phyloP scores from a whole-genome alignment of 2,113 vertebrate species.

The Theristicus caerulescens region DNA sequence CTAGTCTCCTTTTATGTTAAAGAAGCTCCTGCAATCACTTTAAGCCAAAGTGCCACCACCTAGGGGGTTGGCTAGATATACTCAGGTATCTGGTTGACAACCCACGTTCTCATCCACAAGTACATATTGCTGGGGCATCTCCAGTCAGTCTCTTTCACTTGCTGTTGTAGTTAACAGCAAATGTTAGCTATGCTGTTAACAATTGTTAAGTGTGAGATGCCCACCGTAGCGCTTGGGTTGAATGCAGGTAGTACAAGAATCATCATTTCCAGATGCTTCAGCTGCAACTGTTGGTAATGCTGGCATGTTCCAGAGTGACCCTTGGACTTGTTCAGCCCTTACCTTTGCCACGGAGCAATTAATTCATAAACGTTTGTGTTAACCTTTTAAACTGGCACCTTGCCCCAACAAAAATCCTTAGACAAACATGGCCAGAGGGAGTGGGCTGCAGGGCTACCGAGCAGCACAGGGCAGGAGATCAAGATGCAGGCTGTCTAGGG shows the following conservation, averaged over 20 bases:
- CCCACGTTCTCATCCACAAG: background rate
- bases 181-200: background rate
- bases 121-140: background rate
- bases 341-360: background rate
- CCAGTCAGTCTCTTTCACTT: background rate
- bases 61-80: background rate
- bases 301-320: background rate
- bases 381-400: background rate
- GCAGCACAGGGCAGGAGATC: background rate
- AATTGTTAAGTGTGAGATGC: background rate
- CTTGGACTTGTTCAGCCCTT: background rate
- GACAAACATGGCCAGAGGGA: background rate
- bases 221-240: background rate
- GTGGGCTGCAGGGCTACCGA: background rate
- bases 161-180: background rate
- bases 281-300: background rate
- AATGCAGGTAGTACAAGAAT: background rate
- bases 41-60: background rate
- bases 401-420: background rate
- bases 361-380: background rate
- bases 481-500: background rate
- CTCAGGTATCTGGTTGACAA: background rate
- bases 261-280: background rate
- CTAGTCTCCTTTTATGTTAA: background rate
- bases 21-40: background rate